Base-by-base conservation (phyloP, 2,113 vertebrate species). In the Menidia beryllina region DNA sequence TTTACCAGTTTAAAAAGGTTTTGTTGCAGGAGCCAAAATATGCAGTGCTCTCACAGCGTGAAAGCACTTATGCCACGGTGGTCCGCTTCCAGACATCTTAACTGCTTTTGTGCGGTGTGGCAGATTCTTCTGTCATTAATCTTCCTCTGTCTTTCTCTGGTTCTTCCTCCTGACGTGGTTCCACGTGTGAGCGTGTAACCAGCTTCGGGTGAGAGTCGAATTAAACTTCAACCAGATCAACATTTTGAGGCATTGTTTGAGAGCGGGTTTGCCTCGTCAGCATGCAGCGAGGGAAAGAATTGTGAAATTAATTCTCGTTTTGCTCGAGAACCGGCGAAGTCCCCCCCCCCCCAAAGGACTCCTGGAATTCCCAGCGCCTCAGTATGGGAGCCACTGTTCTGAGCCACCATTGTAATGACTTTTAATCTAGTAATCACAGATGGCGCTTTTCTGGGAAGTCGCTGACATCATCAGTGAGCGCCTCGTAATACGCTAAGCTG, bases 371-470 rank as follows among this genome's bases (percentile, higher is more conserved):
- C 79, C 83, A 39, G 38, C 1, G 15, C 60, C 68, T 64, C 77
- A 53, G 58, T 79, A 68, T 59, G 67, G 79, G 62, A 76, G 49
- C 25, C 65, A 15, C n/a, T 73, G 61, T 81, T 81, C 86, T 58
- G 48, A 66, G 74, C 57, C 58, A 77, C 81, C 81, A 72, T 65
- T 58, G 74, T 88, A 86, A 90, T 88, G 88, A 89, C 71, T 87
- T 84, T 24, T 74, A 77, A 85, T 87, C 72, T 79, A 84, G 71
- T 89, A 83, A 88, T 89, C 86, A 89, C 82, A 88, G 87, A 82
- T 85, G 85, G 77, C 73, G 74, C 59, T 59, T 79, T 77, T 61
- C 24, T 58, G 74, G 69, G 72, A 78, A 77, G 78, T 71, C 82
- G 66, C 52, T 77, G 80, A 86, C 75, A 79, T 86, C 89, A 79